Percentiles rank a stretch among this genome's conserved stretches.
These are phyloP conservation scores for Aurelia aurita complex sp. Pacific DNA, from an alignment of 30 jellyfish, hydroid and myxozoan genomes.

Conservation along the genomic window DNA sequence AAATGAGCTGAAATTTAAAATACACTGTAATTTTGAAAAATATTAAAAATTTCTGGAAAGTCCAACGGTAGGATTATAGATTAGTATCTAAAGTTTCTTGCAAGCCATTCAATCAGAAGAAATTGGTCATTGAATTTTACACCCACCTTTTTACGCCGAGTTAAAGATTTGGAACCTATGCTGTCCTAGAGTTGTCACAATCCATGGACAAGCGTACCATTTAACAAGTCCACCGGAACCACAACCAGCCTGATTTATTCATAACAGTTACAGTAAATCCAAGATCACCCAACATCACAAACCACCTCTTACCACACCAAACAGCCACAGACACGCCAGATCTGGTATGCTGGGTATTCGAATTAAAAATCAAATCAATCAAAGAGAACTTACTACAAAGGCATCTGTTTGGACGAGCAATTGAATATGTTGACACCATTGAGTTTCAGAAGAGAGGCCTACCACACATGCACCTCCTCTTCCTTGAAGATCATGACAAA, in stretches of 20 bases:
- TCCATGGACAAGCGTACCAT: too few relatives aligned
- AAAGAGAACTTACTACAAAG: neutral
- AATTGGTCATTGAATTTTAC: too few relatives aligned
- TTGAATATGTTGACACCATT: slow-evolving; percentile 31
- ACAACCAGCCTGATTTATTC: neutral
- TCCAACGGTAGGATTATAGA: too few relatives aligned
- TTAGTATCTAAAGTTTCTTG: too few relatives aligned
- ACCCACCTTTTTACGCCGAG: too few relatives aligned
- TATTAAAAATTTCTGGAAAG: too few relatives aligned
- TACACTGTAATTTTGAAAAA: too few relatives aligned
- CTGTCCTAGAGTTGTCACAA: too few relatives aligned
- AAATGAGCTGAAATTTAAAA: too few relatives aligned
- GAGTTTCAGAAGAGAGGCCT: slow-evolving; percentile 66
- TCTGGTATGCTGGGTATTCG: slow-evolving; percentile 30
- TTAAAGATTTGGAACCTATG: too few relatives aligned
- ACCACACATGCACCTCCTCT: neutral
- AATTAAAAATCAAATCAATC: slow-evolving; percentile 23
- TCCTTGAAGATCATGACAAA: neutral
- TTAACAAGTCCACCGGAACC: too few relatives aligned
- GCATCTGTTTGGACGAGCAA: slow-evolving; percentile 30
- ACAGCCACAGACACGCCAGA: slow-evolving; percentile 25
- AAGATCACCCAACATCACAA: neutral
- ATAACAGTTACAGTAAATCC: neutral
- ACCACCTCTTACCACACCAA: neutral
- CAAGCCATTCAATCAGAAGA: too few relatives aligned